Conservation (phyloP, 1,140 invertebrate species). For the Drosophila arizonae region DNA sequence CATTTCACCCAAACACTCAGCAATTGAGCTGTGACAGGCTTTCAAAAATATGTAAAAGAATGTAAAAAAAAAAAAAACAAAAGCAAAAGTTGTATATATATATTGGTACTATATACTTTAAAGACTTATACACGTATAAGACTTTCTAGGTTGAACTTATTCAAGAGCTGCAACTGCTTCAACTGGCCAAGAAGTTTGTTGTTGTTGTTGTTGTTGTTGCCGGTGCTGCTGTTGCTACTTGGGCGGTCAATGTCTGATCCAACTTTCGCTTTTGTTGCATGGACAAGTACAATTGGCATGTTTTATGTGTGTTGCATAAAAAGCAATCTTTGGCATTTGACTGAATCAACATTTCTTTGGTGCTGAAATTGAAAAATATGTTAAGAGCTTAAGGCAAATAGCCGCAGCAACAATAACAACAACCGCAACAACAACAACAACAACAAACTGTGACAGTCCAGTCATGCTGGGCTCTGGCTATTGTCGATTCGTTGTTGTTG, state of each 20-base stretch:
- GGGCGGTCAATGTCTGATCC: conserved; percentile 36
- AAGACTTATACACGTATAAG: too few species aligned
- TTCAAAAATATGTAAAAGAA: conserved; percentile 4
- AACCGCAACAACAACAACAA: conserved; percentile 52
- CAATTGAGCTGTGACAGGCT: not conserved
- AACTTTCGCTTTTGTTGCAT: conserved; percentile 67
- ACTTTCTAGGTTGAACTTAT: not conserved
- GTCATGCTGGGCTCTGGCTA: conserved; percentile 70
- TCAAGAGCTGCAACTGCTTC: too few species aligned
- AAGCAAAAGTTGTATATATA: not conserved
- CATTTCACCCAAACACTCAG: conserved; percentile 1
- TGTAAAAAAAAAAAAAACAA: not conserved
- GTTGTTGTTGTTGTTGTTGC: conserved; percentile 12
- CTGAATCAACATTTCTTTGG: conserved; percentile 63
- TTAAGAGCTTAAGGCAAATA: conserved; percentile 72
- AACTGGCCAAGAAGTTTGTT: conserved; percentile 2
- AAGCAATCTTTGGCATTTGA: conserved; percentile 51
- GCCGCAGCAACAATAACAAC: conserved; percentile 50
- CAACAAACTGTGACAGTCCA: conserved; percentile 50
- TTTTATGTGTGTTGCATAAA: conserved; percentile 64
- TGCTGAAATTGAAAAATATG: conserved; percentile 69
- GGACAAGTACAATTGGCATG: conserved; percentile 31
- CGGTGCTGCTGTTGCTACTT: conserved; percentile 10
- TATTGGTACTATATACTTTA: too few species aligned
- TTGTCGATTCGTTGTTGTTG: conserved; percentile 37